Base-by-base conservation (phyloP, 2,113 vertebrate species). In the Sarotherodon lohbergeri region DNA sequence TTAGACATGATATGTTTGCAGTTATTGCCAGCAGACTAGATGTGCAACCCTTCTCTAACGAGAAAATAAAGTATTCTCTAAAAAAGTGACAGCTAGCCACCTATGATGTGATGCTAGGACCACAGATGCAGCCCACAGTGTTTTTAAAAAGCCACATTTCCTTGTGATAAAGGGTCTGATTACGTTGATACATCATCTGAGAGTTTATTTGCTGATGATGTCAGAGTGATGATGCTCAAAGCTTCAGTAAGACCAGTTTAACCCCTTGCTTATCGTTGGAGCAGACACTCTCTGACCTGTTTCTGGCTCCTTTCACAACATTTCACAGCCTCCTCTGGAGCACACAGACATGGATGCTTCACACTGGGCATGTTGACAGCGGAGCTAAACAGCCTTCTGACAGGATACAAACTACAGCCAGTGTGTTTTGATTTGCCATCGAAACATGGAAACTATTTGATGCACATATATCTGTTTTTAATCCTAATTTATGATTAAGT, bases 331-430 rank as follows among this genome's bases (percentile, higher is more conserved):
- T 63, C 17, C 59, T 66, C 17, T 36, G 32, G 1, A 17, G 57
- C 13, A 36, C 32, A 0, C 36, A 24, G 36, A 68, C n/a, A 8
- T 2, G 63, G 36, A 24, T 41, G 36, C 36, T 68, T 68, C 63
- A 22, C 63, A 41, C 36, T 0, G 0, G 36, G 12, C 36, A 1
- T 24, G n/a, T 0, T 68, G 63, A 14, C 34, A 66, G 55, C 6
- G 2, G 22, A 27, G 61, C 19, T 66, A 66, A 66, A 39, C 34
- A 7, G 0, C 19, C 34, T 8, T 66, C 34, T 66, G 61, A 66
- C 61, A 66, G 32, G 17, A 63, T 34, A 19, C 29, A 66, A 66
- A 66, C 17, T 1, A 7, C 61, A 66, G 61, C 54, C 32, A n/a
- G 17, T 3, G 32, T 36, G 32, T n/a, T n/a, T 63, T n/a, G 32